Conservation (phyloP, 2,113 vertebrate genomes). For the Sylvia atricapilla region DNA sequence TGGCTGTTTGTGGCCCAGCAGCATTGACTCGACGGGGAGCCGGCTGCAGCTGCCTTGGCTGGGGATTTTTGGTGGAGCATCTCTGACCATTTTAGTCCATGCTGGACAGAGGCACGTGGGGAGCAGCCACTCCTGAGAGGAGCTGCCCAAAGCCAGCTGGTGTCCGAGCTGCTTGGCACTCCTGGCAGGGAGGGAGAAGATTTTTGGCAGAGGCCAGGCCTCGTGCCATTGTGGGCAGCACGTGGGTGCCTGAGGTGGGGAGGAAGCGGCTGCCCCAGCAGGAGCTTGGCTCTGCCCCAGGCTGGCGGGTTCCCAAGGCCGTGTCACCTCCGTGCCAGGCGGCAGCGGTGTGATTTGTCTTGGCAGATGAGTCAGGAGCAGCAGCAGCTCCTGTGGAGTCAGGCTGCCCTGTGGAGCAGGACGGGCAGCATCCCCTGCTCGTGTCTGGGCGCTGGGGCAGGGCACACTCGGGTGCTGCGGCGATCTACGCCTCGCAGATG, state of each 20-base stretch:
- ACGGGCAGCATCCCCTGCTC: background rate
- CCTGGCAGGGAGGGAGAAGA: fast-evolving
- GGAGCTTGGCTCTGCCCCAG: background rate
- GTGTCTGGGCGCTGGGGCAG: fast-evolving
- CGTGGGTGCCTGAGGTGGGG: background rate
- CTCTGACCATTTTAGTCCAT: background rate
- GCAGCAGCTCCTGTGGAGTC: background rate
- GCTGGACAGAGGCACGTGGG: background rate
- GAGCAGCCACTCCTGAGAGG: background rate
- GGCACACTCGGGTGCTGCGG: background rate
- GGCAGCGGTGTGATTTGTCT: background rate
- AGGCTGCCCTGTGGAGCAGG: background rate
- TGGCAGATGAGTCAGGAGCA: background rate
- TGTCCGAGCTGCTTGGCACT: background rate
- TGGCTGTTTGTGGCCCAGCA: background rate
- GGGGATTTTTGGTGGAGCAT: background rate
- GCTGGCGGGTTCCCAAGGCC: background rate
- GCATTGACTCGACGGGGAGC: background rate
- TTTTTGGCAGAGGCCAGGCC: background rate
- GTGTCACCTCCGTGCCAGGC: background rate
- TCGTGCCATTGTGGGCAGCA: background rate
- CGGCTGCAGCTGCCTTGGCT: background rate
- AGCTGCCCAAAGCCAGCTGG: background rate
- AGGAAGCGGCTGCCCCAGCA: background rate
- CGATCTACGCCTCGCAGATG: background rate